Base-by-base conservation (phyloP, 2,113 vertebrate genomes). In the Tragelaphus strepsiceros region DNA sequence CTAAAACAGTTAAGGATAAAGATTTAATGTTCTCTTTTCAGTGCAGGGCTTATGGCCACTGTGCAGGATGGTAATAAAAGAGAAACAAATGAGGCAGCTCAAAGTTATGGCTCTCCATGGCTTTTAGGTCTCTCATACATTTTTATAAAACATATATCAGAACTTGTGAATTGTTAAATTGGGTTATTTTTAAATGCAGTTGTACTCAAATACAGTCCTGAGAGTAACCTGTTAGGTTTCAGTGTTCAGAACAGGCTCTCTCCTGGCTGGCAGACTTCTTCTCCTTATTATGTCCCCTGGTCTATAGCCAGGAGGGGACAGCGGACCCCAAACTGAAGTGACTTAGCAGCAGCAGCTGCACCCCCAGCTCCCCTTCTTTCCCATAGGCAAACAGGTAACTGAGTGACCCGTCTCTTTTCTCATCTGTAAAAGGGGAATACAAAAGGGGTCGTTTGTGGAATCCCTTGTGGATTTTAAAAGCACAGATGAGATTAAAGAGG, bases 1-100 rank as follows among this genome's bases (percentile, higher is more conserved):
- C 98, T 99, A 97, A 99, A 99, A 98, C 95, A 98, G 97, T 98
- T 99, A 98, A 98, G 97, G 98, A 98, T 98, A 98, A 99, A 99
- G 98, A 99, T 99, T 99, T 99, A 99, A 98, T 98, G 94, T 98
- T 96, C 98, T 98, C 81, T 98, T 98, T 97, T 98, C 97, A 93
- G 71, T 98, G 98, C 98, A 98, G 97, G 98, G 96, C 98, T 96
- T 97, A 97, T 98, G 98, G 98, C 97, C 93, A 98, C 98, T 24
- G 54, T 97, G 97, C 96, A 98, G 97, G 97, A 74, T 98, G 98
- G 92, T 98, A 99, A 99, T 99, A 98, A 99, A 99, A 97, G 0
- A 16, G 97, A 98, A 99, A 97, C 98, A 98, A 99, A 99, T 99
- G 98, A 98, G 61, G 98, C 99, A 98, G 95, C 93, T 98, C 93